Base-by-base conservation (phyloP, 2,888 invertebrate species). In the Lithophane socia region DNA sequence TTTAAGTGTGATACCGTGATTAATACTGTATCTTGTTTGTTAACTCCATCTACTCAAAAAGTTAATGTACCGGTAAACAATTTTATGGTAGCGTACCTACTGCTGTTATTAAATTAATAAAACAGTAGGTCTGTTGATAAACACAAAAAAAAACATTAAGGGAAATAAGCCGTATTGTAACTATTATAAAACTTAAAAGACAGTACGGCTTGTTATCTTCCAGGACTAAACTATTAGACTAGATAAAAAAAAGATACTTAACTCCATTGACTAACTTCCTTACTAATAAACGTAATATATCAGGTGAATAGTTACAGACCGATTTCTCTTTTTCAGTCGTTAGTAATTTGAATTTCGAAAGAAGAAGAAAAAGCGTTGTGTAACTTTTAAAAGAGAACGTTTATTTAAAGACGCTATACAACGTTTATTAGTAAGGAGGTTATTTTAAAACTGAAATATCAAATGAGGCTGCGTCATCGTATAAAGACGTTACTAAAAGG, bases 1-100 rank as follows among this genome's bases (percentile, higher is more conserved):
- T 69, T 77, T 72, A 42, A 21, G 16, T 84, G 54, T 42, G 10
- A 58, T 54, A 65, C 63, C 44, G 49, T 61, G 74, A 65, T 67
- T 58, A 61, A 74, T 29, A 74, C 60, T 60, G 54, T 71, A 24
- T 54, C 61, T 85, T 63, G 68, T 73, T 85, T 70, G 63, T 78
- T 77, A 56, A 63, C 44, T 58, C 9, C 2, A 75, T 49, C 21
- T 29, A n/a, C 21, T 37, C 24, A 29, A 61, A 42, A 63, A 56
- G 3, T 52, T 71, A 52, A 81, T 52, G 44, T 65, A 58, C 56
- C 52, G 42, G 24, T 71, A 8, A 77, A 68, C 10, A 42, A 70
- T 64, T 65, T 49, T 66, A 70, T 37, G 52, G 61, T 70, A 78
- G 71, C 64, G 1, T 16, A 58, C 9, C 44, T 47, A 64, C 42